Conservation (phyloP, 2,888 invertebrate genomes). For the Spialia ferax region DNA sequence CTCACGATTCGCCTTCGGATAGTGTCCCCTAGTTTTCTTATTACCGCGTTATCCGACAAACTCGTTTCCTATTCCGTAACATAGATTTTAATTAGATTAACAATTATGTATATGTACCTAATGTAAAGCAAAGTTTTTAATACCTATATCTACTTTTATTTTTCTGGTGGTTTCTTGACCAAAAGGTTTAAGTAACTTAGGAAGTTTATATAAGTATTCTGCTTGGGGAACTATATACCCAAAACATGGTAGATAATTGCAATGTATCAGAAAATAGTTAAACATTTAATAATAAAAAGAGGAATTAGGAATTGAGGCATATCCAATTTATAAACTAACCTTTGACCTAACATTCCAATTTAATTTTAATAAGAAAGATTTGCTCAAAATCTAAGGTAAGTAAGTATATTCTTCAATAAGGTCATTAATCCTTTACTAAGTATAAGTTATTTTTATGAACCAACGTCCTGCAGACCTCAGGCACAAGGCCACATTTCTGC, state of each 20-base stretch:
- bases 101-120: not conserved
- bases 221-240: too few species aligned
- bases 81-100: not conserved
- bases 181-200: too few species aligned
- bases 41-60: not conserved
- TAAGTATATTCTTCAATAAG: not conserved
- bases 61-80: constrained; percentile 21
- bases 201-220: too few species aligned
- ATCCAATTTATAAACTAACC: too few species aligned
- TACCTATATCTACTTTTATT: too few species aligned
- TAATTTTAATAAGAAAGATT: not conserved
- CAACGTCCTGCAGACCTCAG: constrained; percentile 54
- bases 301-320: too few species aligned
- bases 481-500: constrained; percentile 57
- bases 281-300: too few species aligned
- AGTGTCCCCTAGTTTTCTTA: not conserved
- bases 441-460: constrained; percentile 31
- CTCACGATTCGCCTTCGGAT: constrained; percentile 15
- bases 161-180: too few species aligned
- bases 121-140: too few species aligned
- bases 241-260: too few species aligned
- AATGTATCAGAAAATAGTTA: too few species aligned
- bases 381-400: not conserved
- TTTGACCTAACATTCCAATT: not conserved
- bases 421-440: constrained; percentile 38